Evolutionary conservation across 2,888 invertebrate species (phyloP).

Genomic region (Noctua janthe): DNA sequence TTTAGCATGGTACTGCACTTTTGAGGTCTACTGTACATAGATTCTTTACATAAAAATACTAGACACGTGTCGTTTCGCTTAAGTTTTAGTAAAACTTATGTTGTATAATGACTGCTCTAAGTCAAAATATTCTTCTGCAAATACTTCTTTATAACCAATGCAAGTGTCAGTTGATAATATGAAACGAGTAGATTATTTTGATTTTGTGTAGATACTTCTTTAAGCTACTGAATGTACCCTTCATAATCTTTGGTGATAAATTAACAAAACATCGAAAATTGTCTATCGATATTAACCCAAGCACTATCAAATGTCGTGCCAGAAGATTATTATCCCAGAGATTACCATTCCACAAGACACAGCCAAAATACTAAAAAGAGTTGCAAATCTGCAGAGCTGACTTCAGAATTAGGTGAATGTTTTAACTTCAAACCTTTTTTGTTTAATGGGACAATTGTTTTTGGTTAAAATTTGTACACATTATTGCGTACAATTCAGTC

Average conservation of each 20-base stretch:
- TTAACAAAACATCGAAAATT: slow-evolving; percentile 22
- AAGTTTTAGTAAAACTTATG: too few relatives aligned
- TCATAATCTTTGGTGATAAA: too few relatives aligned
- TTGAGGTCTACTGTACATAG: too few relatives aligned
- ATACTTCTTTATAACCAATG: neutral
- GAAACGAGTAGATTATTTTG: neutral
- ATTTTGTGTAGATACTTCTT: too few relatives aligned
- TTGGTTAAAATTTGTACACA: neutral
- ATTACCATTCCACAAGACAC: slow-evolving; percentile 72
- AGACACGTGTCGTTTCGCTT: too few relatives aligned
- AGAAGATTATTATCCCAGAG: slow-evolving; percentile 74
- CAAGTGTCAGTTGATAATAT: too few relatives aligned
- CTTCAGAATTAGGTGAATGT: slow-evolving; percentile 57
- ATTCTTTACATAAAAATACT: too few relatives aligned
- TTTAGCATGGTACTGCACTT: too few relatives aligned
- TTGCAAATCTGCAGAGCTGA: slow-evolving; percentile 68
- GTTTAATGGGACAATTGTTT: neutral
- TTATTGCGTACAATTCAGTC: neutral
- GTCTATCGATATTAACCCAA: neutral
- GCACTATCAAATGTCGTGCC: slow-evolving; percentile 70
- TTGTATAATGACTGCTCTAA: too few relatives aligned
- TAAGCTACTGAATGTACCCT: too few relatives aligned
- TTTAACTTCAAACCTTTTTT: slow-evolving; percentile 31
- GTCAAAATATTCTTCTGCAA: neutral
- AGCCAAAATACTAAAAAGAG: slow-evolving; percentile 76